Evolutionary conservation across 1,140 invertebrate species (phyloP).

Genomic region (Apis cerana): DNA sequence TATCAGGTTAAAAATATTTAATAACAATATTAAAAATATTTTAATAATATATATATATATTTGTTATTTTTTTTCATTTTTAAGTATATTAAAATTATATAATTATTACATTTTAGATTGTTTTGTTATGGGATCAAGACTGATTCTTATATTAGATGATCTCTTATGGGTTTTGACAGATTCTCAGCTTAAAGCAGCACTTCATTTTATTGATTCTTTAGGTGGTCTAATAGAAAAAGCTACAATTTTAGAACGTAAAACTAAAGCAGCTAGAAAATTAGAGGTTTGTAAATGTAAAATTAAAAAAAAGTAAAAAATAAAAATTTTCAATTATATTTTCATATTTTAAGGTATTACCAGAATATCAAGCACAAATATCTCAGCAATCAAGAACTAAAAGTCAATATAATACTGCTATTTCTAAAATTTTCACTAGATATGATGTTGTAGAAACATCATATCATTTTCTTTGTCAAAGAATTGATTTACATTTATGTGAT

Average conservation of each 20-base stretch:
- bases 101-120: slow-evolving; percentile 87
- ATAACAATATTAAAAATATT: neutral
- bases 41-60: neutral
- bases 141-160: slow-evolving; percentile 97
- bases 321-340: slow-evolving; percentile 37
- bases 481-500: slow-evolving; percentile 98
- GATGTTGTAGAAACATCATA: slow-evolving; percentile 99
- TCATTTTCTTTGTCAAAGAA: slow-evolving; percentile 95
- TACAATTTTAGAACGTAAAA: slow-evolving; percentile 90
- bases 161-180: slow-evolving; percentile 99
- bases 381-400: slow-evolving; percentile 83
- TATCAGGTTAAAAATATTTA: slow-evolving; percentile 85
- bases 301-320: slow-evolving; percentile 27
- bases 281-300: slow-evolving; percentile 82
- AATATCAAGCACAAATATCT: slow-evolving; percentile 89
- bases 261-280: slow-evolving; percentile 94
- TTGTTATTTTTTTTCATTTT: neutral
- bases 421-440: slow-evolving; percentile 91
- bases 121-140: slow-evolving; percentile 93
- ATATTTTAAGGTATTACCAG: slow-evolving; percentile 85
- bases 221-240: slow-evolving; percentile 92
- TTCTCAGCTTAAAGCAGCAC: slow-evolving; percentile 96
- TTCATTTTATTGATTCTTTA: slow-evolving; percentile 96
- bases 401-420: slow-evolving; percentile 79
- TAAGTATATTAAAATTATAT: neutral